Evolutionary conservation across 2,888 invertebrate species (phyloP).

Genomic region (Catonia carolina): DNA sequence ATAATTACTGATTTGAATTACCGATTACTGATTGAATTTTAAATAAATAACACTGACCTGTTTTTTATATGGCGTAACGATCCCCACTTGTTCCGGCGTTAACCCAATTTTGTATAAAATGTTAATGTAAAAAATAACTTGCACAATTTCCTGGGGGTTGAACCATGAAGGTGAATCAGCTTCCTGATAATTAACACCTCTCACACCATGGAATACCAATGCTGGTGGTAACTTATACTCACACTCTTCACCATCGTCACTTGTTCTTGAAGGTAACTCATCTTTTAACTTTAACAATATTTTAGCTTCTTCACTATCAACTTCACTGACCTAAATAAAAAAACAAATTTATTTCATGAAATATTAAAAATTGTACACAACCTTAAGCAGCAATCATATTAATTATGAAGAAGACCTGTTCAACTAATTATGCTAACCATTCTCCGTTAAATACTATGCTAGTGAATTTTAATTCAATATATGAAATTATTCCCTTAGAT

Average conservation of each 20-base stretch:
- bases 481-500: too few relatives aligned
- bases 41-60: slow-evolving; percentile 57
- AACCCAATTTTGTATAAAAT: slow-evolving; percentile 60
- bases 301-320: slow-evolving; percentile 43
- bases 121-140: slow-evolving; percentile 56
- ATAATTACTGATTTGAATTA: too few relatives aligned
- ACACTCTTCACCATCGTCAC: slow-evolving; percentile 26
- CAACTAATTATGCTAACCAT: too few relatives aligned
- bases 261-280: slow-evolving; percentile 16
- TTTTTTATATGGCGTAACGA: slow-evolving; percentile 87
- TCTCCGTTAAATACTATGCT: too few relatives aligned
- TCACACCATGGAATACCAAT: slow-evolving; percentile 63
- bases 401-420: too few relatives aligned
- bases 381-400: too few relatives aligned
- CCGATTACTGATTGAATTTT: too few relatives aligned
- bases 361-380: neutral
- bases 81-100: slow-evolving; percentile 67
- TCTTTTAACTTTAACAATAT: slow-evolving; percentile 33
- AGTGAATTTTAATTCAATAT: too few relatives aligned
- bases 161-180: slow-evolving; percentile 66
- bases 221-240: slow-evolving; percentile 44
- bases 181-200: slow-evolving; percentile 44
- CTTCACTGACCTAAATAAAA: slow-evolving; percentile 40
- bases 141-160: slow-evolving; percentile 74
- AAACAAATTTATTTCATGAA: neutral